Percentiles rank a stretch among this genome's conserved stretches.
phyloP scores from a whole-genome alignment of 2,797 vertebrate genomes.

The Rhynchonycteris naso region DNA sequence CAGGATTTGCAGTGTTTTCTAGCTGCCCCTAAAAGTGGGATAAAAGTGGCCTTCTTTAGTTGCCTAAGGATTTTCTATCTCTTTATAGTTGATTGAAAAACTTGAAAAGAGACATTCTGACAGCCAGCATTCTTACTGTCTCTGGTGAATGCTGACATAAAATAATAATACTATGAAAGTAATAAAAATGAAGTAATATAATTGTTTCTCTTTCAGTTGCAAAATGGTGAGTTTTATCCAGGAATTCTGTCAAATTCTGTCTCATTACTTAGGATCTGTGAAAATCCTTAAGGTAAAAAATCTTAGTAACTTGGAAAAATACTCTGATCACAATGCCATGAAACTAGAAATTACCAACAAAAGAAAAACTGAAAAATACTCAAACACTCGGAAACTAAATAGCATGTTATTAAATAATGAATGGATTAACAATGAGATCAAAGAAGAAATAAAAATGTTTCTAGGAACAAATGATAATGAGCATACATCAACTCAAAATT shows the following conservation, averaged over 20 bases:
- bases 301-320: neutral
- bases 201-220: neutral
- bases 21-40: neutral
- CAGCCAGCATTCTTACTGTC: neutral
- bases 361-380: no score
- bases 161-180: neutral
- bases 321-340: no score
- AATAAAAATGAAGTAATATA: constrained; percentile 34
- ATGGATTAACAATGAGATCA: no score
- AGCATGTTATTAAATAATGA: no score
- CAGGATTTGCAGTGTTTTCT: neutral
- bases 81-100: constrained; percentile 7
- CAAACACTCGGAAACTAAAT: no score
- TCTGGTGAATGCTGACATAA: neutral
- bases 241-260: constrained; percentile 3
- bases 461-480: no score
- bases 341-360: no score
- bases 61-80: neutral
- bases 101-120: constrained; percentile 14
- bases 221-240: neutral
- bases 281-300: constrained; percentile 31
- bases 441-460: no score
- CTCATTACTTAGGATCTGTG: constrained; percentile 1
- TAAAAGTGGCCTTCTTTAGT: constrained; percentile 18
- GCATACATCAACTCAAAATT: no score